Evolutionary conservation across 1,140 invertebrate genomes (phyloP), one percentile per base, ranked within the genome.

Genomic region (Nomia melanderi): DNA sequence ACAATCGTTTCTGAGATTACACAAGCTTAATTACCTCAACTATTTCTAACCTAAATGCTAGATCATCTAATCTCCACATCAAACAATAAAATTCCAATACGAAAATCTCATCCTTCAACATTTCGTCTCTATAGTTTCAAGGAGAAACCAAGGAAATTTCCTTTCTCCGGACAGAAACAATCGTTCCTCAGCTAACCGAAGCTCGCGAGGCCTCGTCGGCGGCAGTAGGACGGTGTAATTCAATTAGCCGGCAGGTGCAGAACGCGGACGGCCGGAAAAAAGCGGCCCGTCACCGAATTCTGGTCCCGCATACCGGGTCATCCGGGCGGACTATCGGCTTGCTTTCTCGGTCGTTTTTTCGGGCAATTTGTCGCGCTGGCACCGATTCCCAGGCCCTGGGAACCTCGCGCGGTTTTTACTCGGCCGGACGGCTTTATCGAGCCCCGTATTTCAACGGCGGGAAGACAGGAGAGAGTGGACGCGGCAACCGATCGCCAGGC

Each of bases 241-340:
- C 29, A 75, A 67, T 59, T 27, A 25, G 36, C 64, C 54, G 44
- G 29, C 73, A 75, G 64, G 73, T 75, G 79, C 33, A 77, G 39
- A 23, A 20, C 25, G 17, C 27, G 39, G 66, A 67, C 9, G 36
- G n/a, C 39, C n/a, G 29, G 50, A 44, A 74, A 76, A 69, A 29
- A 5, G n/a, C 63, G 39, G 7, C 72, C 76, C 78, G 81, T 78
- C 75, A 64, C 62, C 78, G 79, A 82, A 87, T 86, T 87, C 88
- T 84, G 66, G 86, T 85, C 81, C 76, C 81, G 66, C 81, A 88
- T 87, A 86, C 82, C 83, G 84, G 85, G 87, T 90, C 87, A 86
- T 73, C n/a, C 56, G 71, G 54, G 78, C 77, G 36, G 54, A 76
- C 60, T 47, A 75, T 64, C 64, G 59, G 71, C n/a, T n/a, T n/a